phyloP scores from a whole-genome alignment of 2,888 invertebrate species.

The Ophioninae sp. region DNA sequence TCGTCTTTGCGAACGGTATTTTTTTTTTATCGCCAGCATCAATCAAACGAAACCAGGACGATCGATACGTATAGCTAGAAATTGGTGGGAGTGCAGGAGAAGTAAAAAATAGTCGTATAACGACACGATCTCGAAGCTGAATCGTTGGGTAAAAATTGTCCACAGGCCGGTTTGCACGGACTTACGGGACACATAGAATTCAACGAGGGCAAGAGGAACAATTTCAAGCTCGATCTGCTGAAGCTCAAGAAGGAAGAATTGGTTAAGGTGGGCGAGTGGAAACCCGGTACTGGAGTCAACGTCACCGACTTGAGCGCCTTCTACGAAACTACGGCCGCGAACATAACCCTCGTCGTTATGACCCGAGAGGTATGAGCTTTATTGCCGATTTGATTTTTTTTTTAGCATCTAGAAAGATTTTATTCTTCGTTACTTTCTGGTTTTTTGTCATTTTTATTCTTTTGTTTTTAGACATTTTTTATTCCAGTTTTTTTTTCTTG shows the following conservation, averaged over 20 bases:
- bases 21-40: not conserved
- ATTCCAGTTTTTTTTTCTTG: too few relatives aligned
- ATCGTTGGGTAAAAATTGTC: constrained; percentile 24
- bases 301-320: constrained; percentile 93
- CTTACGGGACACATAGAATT: constrained; percentile 94
- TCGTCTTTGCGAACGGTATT: not conserved
- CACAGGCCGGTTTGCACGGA: constrained; percentile 90
- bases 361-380: constrained; percentile 87
- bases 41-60: not conserved
- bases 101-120: not conserved
- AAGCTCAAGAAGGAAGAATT: constrained; percentile 90
- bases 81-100: not conserved
- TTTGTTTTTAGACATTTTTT: too few relatives aligned
- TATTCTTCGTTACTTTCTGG: too few relatives aligned
- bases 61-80: not conserved
- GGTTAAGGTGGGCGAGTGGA: constrained; percentile 92
- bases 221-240: constrained; percentile 92
- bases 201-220: constrained; percentile 90
- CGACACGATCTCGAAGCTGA: not conserved
- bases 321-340: constrained; percentile 90
- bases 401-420: too few relatives aligned
- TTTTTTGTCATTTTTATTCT: too few relatives aligned
- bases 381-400: not conserved
- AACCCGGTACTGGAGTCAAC: constrained; percentile 87
- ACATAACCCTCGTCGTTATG: constrained; percentile 94